Base-by-base conservation (phyloP, 2,113 vertebrate species). In the Columba livia region DNA sequence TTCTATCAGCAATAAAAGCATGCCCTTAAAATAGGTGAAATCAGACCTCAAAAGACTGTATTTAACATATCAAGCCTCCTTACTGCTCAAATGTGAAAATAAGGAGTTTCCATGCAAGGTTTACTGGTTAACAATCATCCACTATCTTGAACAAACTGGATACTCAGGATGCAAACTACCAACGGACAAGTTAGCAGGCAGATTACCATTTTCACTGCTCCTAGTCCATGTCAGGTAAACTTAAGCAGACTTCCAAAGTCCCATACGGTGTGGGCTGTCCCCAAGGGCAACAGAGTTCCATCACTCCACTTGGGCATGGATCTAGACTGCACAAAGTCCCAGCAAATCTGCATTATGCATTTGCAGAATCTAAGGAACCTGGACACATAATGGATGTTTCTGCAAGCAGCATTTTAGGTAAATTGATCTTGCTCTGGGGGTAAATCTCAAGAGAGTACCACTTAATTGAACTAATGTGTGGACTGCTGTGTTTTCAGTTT, bases 261-360 rank as follows among this genome's bases (percentile, higher is more conserved):
- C 51, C 1, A 1, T 1, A 11, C 0, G 0, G 10, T 6, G 18
- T 19, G n/a, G 40, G 26, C 6, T 12, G 54, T 40, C 12, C 32
- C 42, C 36, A 48, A 4, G 23, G 6, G 5, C 24, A 53, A 32
- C 4, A 0, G 2, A 20, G 5, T 38, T 24, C 11, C 17, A 17
- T 28, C 32, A 42, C 29, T 86, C 34, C 34, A 67, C 62, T 5
- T 1, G 2, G 34, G 9, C 53, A 38, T 0, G 12, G 75, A 58
- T 12, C 21, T 25, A 15, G 54, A 53, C 17, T 12, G 2, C 10
- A 47, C 0, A 7, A 54, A 62, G 65, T 20, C 31, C 25, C n/a
- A 36, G 31, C 2, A 3, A 36, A 60, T 2, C 16, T 42, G 11
- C 50, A 13, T 2, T 24, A 34, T 0, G 1, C 21, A 18, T 7